Percentiles rank a stretch among this genome's conserved stretches.
phyloP scores from a whole-genome alignment of 2,797 vertebrate species.

The Hydrophis major region DNA sequence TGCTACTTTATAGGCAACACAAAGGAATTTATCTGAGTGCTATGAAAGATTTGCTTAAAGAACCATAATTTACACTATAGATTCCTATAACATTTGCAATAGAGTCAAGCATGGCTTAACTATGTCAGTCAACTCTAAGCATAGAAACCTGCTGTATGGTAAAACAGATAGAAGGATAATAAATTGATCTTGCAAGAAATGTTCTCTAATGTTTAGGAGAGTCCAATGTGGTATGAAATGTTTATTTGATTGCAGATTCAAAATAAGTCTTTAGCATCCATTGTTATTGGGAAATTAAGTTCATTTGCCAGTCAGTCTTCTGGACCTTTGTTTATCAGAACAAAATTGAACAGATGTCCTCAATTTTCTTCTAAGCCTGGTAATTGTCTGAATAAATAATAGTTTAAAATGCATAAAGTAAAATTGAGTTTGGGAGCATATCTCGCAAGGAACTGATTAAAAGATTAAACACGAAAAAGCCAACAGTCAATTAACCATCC shows the following conservation, averaged over 20 bases:
- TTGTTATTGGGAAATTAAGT: not conserved
- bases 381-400: not conserved
- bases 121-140: not conserved
- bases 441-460: not conserved
- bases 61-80: not conserved
- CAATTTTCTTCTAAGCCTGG: not conserved
- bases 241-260: not conserved
- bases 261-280: not conserved
- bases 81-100: not conserved
- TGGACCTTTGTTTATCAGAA: not conserved
- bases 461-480: not conserved
- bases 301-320: not conserved
- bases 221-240: not conserved
- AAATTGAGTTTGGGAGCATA: not conserved
- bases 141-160: not conserved
- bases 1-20: not conserved
- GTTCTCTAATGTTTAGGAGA: not conserved
- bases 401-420: not conserved
- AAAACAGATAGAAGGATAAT: not conserved
- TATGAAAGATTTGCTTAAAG: not conserved
- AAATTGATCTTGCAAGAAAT: not conserved
- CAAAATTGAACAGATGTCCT: not conserved
- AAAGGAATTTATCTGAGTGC: not conserved
- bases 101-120: not conserved
- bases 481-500: not conserved